A percentile compares a stretch with the other conserved stretches of the same genome.
phyloP scores from a whole-genome alignment of 2,113 vertebrate species.

The Gobius niger region DNA sequence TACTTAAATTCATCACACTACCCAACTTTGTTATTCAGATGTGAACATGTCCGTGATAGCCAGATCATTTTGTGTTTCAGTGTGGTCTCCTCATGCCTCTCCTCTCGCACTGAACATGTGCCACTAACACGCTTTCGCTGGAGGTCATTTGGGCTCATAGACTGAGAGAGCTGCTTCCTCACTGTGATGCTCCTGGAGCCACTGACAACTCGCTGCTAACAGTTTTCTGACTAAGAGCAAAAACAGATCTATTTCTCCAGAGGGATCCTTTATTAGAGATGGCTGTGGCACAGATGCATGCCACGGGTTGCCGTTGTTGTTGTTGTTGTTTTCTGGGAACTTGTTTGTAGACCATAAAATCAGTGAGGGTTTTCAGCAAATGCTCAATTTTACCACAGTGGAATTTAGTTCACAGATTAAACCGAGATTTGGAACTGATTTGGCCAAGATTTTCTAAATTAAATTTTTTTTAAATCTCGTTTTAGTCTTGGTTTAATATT shows the following conservation, averaged over 20 bases:
- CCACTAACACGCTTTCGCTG: constrained; percentile 44
- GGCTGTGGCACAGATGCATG: constrained; percentile 39
- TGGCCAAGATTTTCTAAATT: too few relatives aligned
- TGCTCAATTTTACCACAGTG: constrained; percentile 59
- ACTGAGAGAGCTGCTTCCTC: constrained; percentile 46
- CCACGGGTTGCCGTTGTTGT: constrained; percentile 33
- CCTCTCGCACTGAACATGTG: constrained; percentile 35
- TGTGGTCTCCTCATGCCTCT: constrained; percentile 21
- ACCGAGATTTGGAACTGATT: constrained; percentile 9
- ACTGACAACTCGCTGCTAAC: constrained; percentile 46
- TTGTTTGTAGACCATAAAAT: constrained; percentile 55
- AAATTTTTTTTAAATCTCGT: not conserved
- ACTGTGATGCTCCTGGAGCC: constrained; percentile 44
- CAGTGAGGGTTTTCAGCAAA: constrained; percentile 52
- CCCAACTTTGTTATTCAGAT: constrained; percentile 6
- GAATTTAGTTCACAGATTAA: constrained; percentile 61
- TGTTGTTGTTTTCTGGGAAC: constrained; percentile 30
- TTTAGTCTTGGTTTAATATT: not conserved
- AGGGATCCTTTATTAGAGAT: constrained; percentile 57
- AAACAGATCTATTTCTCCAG: constrained; percentile 56
- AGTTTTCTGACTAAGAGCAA: constrained; percentile 45
- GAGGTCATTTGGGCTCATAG: constrained; percentile 51
- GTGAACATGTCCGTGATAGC: constrained; percentile 4
- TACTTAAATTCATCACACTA: too few relatives aligned
- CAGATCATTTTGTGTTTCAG: constrained; percentile 12